Evolutionary conservation across 2,797 vertebrate genomes (phyloP).

Genomic region (Hirundo rustica): DNA sequence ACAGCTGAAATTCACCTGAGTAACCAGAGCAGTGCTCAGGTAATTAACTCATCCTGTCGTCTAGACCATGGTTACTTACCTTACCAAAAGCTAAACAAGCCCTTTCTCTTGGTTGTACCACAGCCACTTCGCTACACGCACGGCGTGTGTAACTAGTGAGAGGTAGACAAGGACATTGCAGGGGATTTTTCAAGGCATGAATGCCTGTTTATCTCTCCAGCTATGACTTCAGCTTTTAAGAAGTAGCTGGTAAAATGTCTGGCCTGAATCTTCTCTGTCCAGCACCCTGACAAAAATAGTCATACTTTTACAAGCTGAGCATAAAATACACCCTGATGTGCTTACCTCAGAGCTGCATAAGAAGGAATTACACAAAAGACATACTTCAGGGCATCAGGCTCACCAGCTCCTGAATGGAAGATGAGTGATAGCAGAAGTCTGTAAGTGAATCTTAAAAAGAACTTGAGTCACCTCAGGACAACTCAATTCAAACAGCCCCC

Average conservation of each 20-base stretch:
- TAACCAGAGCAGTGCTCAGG: neutral
- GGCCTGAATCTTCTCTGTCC: neutral
- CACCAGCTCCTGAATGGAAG: neutral
- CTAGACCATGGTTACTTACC: neutral
- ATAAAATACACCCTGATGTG: neutral
- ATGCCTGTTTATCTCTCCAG: neutral
- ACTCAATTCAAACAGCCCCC: neutral
- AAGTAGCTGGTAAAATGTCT: neutral
- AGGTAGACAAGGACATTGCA: neutral
- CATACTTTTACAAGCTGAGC: neutral
- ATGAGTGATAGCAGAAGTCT: neutral
- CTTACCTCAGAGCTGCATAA: neutral
- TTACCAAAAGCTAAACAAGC: neutral
- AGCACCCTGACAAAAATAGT: neutral
- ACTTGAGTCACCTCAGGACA: neutral
- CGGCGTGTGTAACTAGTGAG: accelerated
- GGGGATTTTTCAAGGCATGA: neutral
- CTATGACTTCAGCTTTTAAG: neutral
- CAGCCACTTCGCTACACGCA: neutral
- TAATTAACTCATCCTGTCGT: neutral
- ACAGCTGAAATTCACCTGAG: neutral
- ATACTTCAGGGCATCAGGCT: neutral
- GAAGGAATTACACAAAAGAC: neutral
- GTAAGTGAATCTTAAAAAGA: neutral
- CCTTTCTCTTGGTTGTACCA: neutral